Base-by-base conservation (phyloP, 2,888 invertebrate genomes). In the Cryptophagus acutangulus region DNA sequence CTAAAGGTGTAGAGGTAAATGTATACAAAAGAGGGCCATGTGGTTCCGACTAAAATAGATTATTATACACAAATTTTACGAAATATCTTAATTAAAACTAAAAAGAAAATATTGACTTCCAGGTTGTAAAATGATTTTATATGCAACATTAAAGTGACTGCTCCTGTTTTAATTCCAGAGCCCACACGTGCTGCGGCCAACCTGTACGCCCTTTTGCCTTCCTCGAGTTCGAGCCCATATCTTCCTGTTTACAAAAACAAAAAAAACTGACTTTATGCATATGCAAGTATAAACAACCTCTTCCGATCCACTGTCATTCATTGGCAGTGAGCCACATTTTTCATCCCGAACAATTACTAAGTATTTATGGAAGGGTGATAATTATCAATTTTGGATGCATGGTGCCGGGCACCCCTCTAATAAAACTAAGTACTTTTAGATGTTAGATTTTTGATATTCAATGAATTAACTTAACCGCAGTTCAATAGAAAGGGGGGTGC, bases 151-250 rank as follows among this genome's bases (percentile, higher is more conserved):
- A 63, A 45, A 65, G 59, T 40, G 66, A 55, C 58, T 78, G 79
- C 69, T 86, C 83, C 58, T 79, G 81, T 67, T 87, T 82, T 52
- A 89, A 69, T 62, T 88, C 87, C 26, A 90, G 72, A 0, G 93
- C 94, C 94, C 95, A 95, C 49, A 94, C 94, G 69, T 92, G 90
- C 62, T 95, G 93, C 0, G 94, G 95, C 95, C 95, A 95, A 9
- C 95, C 95, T 1, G 95, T 95, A 41, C 95, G 79, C 0, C 92
- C 92, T 68, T 90, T 91, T 42, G 79, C 72, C 53, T 80, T 75
- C 45, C 61, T 61, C 28, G 62, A 54, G 49, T 58, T 63, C n/a
- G n/a, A n/a, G 51, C 51, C 57, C 50, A 61, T 51, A 48, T 65
- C 65, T 62, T 69, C 67, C 65, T 67, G 65, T 64, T 63, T 62